Conservation (phyloP, 1,140 invertebrate species). For the Drosophila nigrodunni region DNA sequence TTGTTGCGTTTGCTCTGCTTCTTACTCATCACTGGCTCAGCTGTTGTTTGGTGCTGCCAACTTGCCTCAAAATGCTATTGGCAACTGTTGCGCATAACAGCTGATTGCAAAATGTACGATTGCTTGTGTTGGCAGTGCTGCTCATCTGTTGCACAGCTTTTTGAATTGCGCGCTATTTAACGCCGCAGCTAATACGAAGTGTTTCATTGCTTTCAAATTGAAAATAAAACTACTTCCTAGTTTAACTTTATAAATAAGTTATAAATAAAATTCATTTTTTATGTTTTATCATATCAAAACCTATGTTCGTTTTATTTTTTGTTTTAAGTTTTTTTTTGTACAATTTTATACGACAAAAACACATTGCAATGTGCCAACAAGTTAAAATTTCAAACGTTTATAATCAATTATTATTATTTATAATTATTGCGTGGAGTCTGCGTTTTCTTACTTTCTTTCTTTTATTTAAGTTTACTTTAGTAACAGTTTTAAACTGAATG, state of each 20-base stretch:
- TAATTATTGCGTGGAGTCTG: constrained; percentile 67
- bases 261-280: constrained; percentile 46
- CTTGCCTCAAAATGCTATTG: not conserved
- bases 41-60: constrained; percentile 50
- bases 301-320: constrained; percentile 42
- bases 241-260: constrained; percentile 56
- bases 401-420: constrained; percentile 64
- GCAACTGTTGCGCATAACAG: constrained; percentile 15
- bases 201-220: not conserved
- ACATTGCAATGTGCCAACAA: constrained; percentile 78
- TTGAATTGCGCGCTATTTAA: constrained; percentile 22
- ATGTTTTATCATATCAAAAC: constrained; percentile 76
- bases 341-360: constrained; percentile 61
- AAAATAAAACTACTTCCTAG: constrained; percentile 19
- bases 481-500: constrained; percentile 73
- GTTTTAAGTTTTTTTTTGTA: constrained; percentile 51
- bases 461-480: constrained; percentile 63
- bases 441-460: constrained; percentile 15
- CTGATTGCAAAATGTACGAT: not conserved
- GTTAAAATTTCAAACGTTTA: constrained; percentile 78
- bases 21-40: constrained; percentile 21
- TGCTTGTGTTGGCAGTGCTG: constrained; percentile 5
- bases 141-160: constrained; percentile 5
- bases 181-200: not conserved
- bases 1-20: constrained; percentile 33